A percentile compares a stretch with the other conserved stretches of the same genome.
These are phyloP conservation scores for Vulpes ferrilata DNA, from an alignment of 2,113 vertebrate species.

Conservation along the genomic window DNA sequence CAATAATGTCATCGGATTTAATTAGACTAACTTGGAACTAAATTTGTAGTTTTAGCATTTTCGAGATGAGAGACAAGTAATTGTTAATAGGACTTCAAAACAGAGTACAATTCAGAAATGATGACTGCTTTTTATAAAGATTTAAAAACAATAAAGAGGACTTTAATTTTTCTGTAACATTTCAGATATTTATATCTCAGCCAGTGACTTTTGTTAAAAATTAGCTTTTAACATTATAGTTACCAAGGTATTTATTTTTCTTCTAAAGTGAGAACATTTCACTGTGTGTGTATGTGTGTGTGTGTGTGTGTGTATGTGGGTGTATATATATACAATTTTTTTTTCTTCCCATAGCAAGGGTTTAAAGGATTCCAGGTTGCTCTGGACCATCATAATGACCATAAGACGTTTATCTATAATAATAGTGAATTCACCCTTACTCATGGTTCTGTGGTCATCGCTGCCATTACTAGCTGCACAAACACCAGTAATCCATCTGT, in stretches of 20 bases:
- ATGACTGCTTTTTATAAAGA: constrained; percentile 11
- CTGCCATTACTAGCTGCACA: constrained; percentile 99
- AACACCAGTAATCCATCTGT: constrained; percentile 99
- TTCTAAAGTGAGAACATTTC: constrained; percentile 24
- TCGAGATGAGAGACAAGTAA: neutral
- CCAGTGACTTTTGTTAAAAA: constrained; percentile 9
- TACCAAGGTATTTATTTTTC: neutral
- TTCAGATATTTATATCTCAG: constrained; percentile 39
- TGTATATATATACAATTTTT: neutral
- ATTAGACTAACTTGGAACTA: neutral
- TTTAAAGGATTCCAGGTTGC: constrained; percentile 98
- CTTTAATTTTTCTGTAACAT: constrained; percentile 26
- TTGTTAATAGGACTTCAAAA: constrained; percentile 7
- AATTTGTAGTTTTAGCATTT: constrained; percentile 10
- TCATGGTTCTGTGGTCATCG: constrained; percentile 98
- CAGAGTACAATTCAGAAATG: constrained; percentile 32
- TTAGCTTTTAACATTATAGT: constrained; percentile 26
- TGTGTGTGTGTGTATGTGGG: too few species aligned
- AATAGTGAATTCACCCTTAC: constrained; percentile 89
- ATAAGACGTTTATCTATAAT: constrained; percentile 91
- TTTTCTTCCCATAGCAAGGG: constrained; percentile 91
- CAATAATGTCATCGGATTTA: neutral
- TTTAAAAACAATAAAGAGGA: constrained; percentile 3
- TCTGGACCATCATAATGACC: constrained; percentile 85
- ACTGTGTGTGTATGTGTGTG: neutral